phyloP scores from a whole-genome alignment of 2,113 vertebrate genomes.

The Brachypodius melanocephalos region DNA sequence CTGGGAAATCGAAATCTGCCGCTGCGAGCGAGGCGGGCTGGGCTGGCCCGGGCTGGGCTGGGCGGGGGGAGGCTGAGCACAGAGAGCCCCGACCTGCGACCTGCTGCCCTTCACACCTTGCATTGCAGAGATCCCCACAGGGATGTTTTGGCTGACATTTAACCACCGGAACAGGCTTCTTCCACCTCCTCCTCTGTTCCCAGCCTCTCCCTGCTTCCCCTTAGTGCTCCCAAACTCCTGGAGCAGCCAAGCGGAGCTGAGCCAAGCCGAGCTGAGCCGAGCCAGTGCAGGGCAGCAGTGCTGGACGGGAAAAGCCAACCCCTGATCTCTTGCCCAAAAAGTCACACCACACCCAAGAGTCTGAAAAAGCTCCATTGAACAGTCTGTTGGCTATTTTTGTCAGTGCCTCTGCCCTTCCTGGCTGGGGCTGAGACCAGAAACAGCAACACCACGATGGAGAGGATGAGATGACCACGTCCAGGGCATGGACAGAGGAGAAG shows the following conservation, averaged over 20 bases:
- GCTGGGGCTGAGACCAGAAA: background rate
- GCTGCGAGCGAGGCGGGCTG: background rate
- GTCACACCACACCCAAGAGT: background rate
- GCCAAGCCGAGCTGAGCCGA: fast-evolving
- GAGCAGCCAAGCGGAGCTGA: background rate
- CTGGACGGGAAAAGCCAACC: constrained; percentile 3
- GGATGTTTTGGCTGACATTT: constrained; percentile 1
- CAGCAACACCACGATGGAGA: background rate
- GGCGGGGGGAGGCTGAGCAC: background rate
- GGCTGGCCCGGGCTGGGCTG: background rate
- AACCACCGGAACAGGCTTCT: background rate
- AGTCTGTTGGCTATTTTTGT: constrained; percentile 29
- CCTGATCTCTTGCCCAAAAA: background rate
- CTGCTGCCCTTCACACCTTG: background rate
- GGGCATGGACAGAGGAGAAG: background rate
- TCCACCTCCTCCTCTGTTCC: background rate
- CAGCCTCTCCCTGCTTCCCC: background rate
- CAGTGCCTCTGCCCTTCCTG: constrained; percentile 47
- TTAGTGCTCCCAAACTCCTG: background rate
- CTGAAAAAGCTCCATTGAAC: background rate
- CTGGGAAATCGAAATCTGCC: background rate
- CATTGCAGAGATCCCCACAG: background rate
- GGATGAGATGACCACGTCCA: background rate
- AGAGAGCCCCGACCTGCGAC: background rate
- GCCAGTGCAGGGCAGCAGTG: background rate